These are phyloP conservation scores for Synanthedon tipuliformis DNA, from an alignment of 2,888 invertebrate genomes.

Conservation along the genomic window DNA sequence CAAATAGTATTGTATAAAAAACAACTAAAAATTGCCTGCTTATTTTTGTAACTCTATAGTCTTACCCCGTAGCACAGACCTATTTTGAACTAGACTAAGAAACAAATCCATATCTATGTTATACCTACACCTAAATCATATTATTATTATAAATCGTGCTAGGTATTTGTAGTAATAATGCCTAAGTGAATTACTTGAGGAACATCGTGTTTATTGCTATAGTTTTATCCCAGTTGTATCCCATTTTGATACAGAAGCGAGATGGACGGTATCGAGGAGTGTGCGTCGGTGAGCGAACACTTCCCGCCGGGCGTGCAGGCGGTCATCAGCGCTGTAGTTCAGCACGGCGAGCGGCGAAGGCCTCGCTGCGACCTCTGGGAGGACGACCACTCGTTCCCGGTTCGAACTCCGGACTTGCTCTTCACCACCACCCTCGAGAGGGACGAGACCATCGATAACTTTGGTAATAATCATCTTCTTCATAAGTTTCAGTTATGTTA, in stretches of 20 bases:
- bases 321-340: slow-evolving; percentile 77
- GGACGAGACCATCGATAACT: slow-evolving; percentile 86
- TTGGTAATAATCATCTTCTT: slow-evolving; percentile 63
- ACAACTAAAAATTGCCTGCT: no score
- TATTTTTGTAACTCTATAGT: no score
- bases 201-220: no score
- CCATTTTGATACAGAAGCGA: slow-evolving; percentile 70
- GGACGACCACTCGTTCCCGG: slow-evolving; percentile 70
- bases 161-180: no score
- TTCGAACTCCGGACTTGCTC: slow-evolving; percentile 65
- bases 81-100: no score
- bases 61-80: no score
- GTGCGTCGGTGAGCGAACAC: slow-evolving; percentile 71
- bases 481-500: no score
- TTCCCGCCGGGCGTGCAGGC: slow-evolving; percentile 78
- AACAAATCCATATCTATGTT: no score
- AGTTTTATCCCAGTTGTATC: neutral
- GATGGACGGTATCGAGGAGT: slow-evolving; percentile 84
- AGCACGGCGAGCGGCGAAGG: slow-evolving; percentile 74
- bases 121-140: no score
- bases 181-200: no score
- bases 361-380: slow-evolving; percentile 83
- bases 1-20: no score
- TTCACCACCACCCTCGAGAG: slow-evolving; percentile 84
- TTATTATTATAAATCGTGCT: no score